Percentiles rank a stretch among this genome's conserved stretches.
Conservation (phyloP, 2,113 vertebrate species). For the Montifringilla adamsi region DNA sequence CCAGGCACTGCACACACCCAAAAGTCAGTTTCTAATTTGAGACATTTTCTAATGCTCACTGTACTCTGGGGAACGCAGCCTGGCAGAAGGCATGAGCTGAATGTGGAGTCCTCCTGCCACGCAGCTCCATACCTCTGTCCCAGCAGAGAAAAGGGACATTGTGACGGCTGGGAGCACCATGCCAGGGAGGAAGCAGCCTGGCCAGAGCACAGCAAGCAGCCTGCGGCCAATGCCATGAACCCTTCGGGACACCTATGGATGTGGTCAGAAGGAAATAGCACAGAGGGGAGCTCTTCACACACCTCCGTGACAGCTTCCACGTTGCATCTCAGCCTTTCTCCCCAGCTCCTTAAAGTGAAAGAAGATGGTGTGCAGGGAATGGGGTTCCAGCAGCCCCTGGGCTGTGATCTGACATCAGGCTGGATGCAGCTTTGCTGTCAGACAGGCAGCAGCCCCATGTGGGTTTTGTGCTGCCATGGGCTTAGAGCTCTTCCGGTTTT, state of each 20-base stretch:
- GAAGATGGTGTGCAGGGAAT: neutral
- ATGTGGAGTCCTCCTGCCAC: neutral
- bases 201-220: neutral
- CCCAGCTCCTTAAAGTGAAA: neutral
- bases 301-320: neutral
- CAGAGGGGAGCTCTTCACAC: neutral
- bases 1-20: neutral
- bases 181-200: neutral
- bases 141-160: neutral
- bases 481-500: slow-evolving; percentile 44
- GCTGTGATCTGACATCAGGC: neutral
- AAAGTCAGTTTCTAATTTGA: slow-evolving; percentile 40
- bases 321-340: neutral
- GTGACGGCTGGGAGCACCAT: neutral
- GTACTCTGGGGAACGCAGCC: neutral
- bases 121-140: neutral
- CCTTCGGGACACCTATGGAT: neutral
- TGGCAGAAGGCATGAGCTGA: neutral
- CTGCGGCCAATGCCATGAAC: neutral
- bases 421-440: accelerated
- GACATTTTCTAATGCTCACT: neutral
- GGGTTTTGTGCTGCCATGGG: accelerated
- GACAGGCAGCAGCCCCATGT: neutral
- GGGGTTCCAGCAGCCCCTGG: neutral
- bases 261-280: neutral